Conservation (phyloP, 2,113 vertebrate genomes). For the Sigmodon hispidus region DNA sequence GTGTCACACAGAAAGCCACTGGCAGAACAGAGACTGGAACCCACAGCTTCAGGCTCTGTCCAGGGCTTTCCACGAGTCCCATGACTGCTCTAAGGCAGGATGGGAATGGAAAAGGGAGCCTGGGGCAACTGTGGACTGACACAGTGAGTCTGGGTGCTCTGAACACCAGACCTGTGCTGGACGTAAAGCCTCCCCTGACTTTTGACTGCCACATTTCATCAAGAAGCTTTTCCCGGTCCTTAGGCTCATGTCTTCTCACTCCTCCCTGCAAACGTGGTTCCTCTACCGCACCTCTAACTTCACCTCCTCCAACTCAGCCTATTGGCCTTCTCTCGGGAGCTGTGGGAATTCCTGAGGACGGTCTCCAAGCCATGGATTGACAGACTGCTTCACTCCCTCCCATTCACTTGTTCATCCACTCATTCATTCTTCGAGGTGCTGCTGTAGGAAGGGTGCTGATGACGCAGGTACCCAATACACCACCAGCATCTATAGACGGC, state of each 20-base stretch:
- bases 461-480: neutral
- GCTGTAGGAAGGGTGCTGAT: neutral
- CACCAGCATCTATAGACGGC: neutral
- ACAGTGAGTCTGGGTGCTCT: neutral
- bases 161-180: neutral
- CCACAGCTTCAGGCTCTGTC: neutral
- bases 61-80: neutral
- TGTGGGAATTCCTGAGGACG: neutral
- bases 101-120: neutral
- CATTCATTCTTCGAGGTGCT: neutral
- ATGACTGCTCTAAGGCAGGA: neutral
- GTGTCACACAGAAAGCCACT: neutral
- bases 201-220: neutral
- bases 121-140: neutral
- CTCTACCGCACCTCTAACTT: accelerated
- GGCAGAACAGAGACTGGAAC: neutral
- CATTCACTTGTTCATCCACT: neutral
- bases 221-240: neutral
- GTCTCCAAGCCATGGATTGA: neutral
- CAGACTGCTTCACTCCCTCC: too few species aligned
- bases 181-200: neutral
- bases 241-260: neutral
- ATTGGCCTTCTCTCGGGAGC: neutral
- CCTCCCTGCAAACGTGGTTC: too few species aligned
- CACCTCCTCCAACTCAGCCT: neutral